phyloP scores from a whole-genome alignment of 1,140 invertebrate species.

The Mercenaria mercenaria region DNA sequence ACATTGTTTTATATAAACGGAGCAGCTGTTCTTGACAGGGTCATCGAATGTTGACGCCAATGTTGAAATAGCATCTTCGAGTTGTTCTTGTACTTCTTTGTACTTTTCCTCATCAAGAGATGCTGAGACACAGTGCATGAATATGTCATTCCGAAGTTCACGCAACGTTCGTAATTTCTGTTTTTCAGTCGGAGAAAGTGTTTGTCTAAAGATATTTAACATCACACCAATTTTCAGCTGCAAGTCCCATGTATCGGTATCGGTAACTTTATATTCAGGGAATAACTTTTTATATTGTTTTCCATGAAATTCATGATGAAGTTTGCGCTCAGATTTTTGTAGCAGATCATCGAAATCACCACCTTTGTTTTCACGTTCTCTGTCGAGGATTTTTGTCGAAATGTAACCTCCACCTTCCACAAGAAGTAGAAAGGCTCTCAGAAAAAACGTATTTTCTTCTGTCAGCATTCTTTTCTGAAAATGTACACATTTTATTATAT shows the following conservation, averaged over 20 bases:
- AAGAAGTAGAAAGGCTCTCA: not conserved
- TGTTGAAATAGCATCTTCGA: not conserved
- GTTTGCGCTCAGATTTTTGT: not conserved
- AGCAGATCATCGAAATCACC: not conserved
- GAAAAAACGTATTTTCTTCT: not conserved
- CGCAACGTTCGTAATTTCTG: not conserved
- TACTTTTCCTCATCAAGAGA: not conserved
- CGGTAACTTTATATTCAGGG: not conserved
- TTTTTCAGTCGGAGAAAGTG: not conserved
- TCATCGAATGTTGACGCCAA: not conserved
- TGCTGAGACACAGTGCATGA: not conserved
- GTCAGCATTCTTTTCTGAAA: too few relatives aligned
- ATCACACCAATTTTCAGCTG: not conserved
- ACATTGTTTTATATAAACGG: not conserved
- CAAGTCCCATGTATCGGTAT: not conserved
- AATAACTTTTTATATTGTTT: not conserved
- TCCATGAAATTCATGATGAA: not conserved
- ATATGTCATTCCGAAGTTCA: not conserved
- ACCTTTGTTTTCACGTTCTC: not conserved
- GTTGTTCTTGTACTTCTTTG: not conserved
- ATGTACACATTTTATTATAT: too few relatives aligned
- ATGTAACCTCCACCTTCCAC: not conserved
- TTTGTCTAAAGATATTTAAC: not conserved
- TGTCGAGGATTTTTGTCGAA: not conserved
- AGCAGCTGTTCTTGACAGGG: not conserved